phyloP scores from a whole-genome alignment of 2,797 vertebrate genomes.

The Taeniopygia guttata region DNA sequence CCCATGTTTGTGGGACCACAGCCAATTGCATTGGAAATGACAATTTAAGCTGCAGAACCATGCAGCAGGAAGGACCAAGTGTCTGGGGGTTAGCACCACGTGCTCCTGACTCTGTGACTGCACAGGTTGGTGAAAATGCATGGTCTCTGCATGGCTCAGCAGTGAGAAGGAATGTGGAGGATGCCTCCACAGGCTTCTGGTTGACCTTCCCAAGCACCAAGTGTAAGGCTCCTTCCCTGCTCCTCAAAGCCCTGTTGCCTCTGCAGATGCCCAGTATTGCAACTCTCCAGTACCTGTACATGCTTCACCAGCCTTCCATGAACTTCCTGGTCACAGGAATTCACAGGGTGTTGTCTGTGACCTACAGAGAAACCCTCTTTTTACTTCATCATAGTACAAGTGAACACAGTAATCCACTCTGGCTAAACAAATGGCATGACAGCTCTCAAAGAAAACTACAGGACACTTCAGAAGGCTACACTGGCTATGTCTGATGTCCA shows the following conservation, averaged over 20 bases:
- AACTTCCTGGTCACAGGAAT: neutral
- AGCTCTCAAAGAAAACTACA: neutral
- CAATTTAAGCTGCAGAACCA: slow-evolving; percentile 27
- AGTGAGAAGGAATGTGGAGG: neutral
- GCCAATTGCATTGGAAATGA: slow-evolving; percentile 71
- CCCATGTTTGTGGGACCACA: slow-evolving; percentile 54
- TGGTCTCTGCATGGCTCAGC: neutral
- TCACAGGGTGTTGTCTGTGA: neutral
- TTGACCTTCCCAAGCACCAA: neutral
- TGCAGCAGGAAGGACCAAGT: neutral
- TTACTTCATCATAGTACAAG: neutral
- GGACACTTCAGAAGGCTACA: neutral
- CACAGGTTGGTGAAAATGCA: neutral
- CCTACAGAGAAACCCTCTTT: neutral
- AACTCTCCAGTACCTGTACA: neutral
- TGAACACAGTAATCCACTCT: neutral
- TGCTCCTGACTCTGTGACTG: neutral
- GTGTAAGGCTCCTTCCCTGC: neutral
- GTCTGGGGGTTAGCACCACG: neutral
- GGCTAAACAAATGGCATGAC: neutral
- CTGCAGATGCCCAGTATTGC: neutral
- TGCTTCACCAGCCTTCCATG: accelerated
- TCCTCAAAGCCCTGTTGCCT: neutral
- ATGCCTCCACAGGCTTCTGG: neutral
- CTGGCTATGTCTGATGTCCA: neutral